These are phyloP conservation scores for Sakesphorus luctuosus DNA, from an alignment of 2,113 vertebrate species.

Conservation along the genomic window DNA sequence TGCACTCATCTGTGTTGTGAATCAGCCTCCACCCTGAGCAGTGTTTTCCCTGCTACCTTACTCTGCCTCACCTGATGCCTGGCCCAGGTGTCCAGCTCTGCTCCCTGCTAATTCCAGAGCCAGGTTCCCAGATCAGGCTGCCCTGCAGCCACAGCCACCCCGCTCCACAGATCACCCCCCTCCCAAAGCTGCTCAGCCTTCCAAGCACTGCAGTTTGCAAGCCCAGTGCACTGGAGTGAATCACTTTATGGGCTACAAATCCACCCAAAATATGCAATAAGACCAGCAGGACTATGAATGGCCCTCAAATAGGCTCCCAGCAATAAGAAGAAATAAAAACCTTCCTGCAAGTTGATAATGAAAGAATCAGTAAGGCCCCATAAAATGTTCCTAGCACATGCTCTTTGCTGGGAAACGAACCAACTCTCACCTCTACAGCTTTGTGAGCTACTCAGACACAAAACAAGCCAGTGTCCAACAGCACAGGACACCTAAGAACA, in stretches of 20 bases:
- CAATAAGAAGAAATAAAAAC: accelerated
- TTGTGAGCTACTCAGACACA: not conserved
- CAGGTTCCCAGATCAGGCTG: not conserved
- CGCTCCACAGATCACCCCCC: not conserved
- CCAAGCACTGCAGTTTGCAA: not conserved
- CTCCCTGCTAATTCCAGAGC: not conserved
- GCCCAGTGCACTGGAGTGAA: accelerated
- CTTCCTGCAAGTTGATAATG: accelerated
- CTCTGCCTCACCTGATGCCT: not conserved
- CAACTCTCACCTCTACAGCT: not conserved
- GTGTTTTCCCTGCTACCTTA: not conserved
- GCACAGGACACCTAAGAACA: not conserved
- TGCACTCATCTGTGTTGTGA: not conserved
- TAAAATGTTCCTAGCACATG: not conserved
- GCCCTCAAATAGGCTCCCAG: not conserved
- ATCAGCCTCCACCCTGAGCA: not conserved
- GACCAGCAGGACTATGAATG: not conserved
- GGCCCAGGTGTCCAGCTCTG: not conserved
- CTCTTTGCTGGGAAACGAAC: too few relatives aligned
- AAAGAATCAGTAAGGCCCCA: not conserved
- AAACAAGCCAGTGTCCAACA: not conserved
- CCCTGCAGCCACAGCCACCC: not conserved
- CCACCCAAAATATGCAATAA: not conserved
- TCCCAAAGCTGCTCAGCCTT: not conserved
- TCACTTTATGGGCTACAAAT: not conserved